These are phyloP conservation scores for Perccottus glenii DNA, from an alignment of 2,113 vertebrate genomes.

Conservation along the genomic window DNA sequence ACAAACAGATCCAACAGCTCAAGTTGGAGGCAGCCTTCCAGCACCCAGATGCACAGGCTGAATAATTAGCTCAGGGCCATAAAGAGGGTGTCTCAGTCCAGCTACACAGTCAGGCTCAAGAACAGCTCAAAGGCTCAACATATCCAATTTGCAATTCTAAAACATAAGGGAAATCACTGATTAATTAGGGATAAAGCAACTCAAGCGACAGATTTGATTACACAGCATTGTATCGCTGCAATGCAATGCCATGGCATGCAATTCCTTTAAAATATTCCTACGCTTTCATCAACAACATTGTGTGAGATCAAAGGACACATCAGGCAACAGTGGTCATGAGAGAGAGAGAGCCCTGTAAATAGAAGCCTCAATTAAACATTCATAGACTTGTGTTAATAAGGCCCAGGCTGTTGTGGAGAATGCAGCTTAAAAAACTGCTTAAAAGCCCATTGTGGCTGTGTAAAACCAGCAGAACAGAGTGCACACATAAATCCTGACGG, in stretches of 20 bases:
- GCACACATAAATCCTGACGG: constrained; percentile 32
- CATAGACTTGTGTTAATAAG: constrained; percentile 42
- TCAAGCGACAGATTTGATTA: constrained; percentile 49
- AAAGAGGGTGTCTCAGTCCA: constrained; percentile 53
- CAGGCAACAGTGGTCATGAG: constrained; percentile 6
- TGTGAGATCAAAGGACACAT: constrained; percentile 46
- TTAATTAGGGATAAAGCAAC: constrained; percentile 58
- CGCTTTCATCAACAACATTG: constrained; percentile 14
- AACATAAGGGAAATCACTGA: constrained; percentile 66
- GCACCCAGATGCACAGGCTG: constrained; percentile 49
- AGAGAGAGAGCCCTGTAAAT: constrained; percentile 13
- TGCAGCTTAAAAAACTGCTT: background rate
- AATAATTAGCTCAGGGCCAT: constrained; percentile 66
- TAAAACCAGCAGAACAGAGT: background rate
- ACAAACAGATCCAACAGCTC: constrained; percentile 34
- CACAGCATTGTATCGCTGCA: constrained; percentile 22
- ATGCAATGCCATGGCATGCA: background rate
- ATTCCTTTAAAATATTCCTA: constrained; percentile 16
- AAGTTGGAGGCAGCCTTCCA: constrained; percentile 57
- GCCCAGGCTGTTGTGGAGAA: constrained; percentile 3
- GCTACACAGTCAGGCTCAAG: constrained; percentile 45
- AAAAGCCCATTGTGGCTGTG: background rate
- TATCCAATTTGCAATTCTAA: constrained; percentile 61
- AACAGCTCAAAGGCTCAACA: constrained; percentile 60
- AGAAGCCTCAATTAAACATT: constrained; percentile 40